phyloP scores from a whole-genome alignment of 1,140 invertebrate genomes.

The Stegodyphus mimosarum region DNA sequence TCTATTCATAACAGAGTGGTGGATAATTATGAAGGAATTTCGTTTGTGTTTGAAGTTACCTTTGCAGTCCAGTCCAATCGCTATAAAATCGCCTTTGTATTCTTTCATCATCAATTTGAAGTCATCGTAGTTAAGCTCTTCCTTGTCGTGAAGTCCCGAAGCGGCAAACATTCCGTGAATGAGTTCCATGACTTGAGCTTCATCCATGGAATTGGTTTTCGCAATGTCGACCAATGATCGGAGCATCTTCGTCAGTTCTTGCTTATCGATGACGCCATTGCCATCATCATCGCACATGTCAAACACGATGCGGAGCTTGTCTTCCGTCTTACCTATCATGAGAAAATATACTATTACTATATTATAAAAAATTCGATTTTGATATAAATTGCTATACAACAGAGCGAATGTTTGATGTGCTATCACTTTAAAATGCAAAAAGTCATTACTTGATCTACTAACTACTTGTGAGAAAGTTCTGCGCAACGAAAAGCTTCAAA shows the following conservation, averaged over 20 bases:
- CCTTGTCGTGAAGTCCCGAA: constrained; percentile 90
- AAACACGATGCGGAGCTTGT: constrained; percentile 96
- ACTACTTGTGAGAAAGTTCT: too few relatives aligned
- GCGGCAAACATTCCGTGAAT: constrained; percentile 95
- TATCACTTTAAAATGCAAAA: too few relatives aligned
- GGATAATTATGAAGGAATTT: too few relatives aligned
- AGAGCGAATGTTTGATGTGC: too few relatives aligned
- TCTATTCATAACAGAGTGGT: too few relatives aligned
- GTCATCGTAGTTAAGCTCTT: constrained; percentile 92
- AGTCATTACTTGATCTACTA: too few relatives aligned
- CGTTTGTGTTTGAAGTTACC: constrained; percentile 65
- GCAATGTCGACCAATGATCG: constrained; percentile 95
- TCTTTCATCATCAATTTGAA: constrained; percentile 97
- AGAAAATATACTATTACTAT: background rate
- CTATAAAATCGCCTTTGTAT: constrained; percentile 95
- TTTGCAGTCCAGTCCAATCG: constrained; percentile 89
- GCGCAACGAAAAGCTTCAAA: too few relatives aligned
- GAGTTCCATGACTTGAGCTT: constrained; percentile 83
- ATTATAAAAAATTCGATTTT: too few relatives aligned
- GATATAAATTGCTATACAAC: too few relatives aligned
- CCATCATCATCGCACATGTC: constrained; percentile 98
- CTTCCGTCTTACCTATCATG: constrained; percentile 80
- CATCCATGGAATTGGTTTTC: constrained; percentile 74
- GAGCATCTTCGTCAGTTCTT: constrained; percentile 92
- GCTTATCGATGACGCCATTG: constrained; percentile 94